Evolutionary conservation across 2,888 invertebrate genomes (phyloP).

Genomic region (Caradrina kadenii): DNA sequence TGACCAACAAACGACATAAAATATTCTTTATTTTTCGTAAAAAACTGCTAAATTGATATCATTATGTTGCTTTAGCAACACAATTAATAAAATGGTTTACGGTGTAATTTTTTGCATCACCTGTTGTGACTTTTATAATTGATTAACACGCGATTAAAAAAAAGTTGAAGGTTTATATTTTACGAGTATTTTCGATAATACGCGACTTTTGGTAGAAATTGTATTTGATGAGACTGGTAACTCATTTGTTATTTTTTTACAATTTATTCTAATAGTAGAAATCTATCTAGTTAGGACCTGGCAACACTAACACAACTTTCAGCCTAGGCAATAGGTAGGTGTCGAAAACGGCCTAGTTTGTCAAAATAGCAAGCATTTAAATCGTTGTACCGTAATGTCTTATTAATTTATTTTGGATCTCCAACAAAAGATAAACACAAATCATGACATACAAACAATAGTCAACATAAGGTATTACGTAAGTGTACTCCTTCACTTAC

Average conservation of each 20-base stretch:
- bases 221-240: constrained; percentile 22
- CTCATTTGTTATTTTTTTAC: constrained; percentile 10
- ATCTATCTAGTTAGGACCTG: no score
- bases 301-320: no score
- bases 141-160: constrained; percentile 45
- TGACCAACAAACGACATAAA: not conserved
- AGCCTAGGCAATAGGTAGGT: no score
- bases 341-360: no score
- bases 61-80: constrained; percentile 49
- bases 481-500: no score
- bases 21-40: constrained; percentile 25
- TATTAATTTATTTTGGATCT: no score
- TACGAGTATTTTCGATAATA: constrained; percentile 14
- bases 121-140: constrained; percentile 32
- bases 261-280: no score
- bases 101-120: constrained; percentile 36
- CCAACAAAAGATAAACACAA: no score
- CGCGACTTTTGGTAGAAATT: constrained; percentile 25
- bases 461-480: no score
- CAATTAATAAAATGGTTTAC: constrained; percentile 35
- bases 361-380: no score
- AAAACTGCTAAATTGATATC: constrained; percentile 39
- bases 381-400: no score
- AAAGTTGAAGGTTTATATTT: constrained; percentile 33
- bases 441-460: no score